These are phyloP conservation scores for Peromyscus maniculatus DNA, from an alignment of 2,113 vertebrate species.

Conservation along the genomic window DNA sequence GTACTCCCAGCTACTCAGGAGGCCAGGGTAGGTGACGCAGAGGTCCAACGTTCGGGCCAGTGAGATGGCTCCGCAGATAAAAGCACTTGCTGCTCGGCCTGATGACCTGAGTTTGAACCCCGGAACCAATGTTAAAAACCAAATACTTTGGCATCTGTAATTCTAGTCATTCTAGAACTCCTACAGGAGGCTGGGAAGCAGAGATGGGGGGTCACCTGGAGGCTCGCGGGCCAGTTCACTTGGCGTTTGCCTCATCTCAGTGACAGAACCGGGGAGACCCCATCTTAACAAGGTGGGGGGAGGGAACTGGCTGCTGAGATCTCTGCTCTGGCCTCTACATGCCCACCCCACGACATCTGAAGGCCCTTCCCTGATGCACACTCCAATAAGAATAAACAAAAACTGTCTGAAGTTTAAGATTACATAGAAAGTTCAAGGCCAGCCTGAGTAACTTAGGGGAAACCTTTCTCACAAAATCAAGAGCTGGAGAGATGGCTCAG, in stretches of 20 bases:
- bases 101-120: not conserved
- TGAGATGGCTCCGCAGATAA: not conserved
- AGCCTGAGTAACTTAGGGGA: not conserved
- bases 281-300: not conserved
- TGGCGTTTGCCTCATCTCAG: not conserved
- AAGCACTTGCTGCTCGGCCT: not conserved
- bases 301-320: not conserved
- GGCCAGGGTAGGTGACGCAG: not conserved
- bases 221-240: not conserved
- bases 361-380: not conserved
- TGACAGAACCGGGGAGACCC: not conserved
- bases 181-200: not conserved
- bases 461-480: not conserved
- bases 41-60: not conserved
- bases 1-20: not conserved
- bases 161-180: not conserved
- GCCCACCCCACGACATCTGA: not conserved
- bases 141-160: not conserved
- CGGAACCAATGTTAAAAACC: not conserved
- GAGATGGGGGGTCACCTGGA: not conserved
- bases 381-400: not conserved
- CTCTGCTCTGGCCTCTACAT: not conserved
- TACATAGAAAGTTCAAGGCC: not conserved
- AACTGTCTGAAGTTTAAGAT: not conserved
- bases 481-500: not conserved